Evolutionary conservation across 2,888 invertebrate genomes (phyloP).

Genomic region (Drosophila nr. medialis): DNA sequence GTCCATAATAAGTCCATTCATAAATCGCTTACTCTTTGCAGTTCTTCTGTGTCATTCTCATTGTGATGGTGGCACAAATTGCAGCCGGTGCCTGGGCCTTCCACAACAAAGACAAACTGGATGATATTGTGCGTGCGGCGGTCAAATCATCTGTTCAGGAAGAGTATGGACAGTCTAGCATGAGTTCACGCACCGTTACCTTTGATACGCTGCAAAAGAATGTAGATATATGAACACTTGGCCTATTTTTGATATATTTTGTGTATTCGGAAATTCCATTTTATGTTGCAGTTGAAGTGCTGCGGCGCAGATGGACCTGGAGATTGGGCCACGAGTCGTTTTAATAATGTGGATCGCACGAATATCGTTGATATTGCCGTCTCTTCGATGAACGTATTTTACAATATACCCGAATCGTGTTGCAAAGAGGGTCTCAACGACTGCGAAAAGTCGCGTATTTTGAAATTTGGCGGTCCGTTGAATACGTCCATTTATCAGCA

Average conservation of each 20-base stretch:
- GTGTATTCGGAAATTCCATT: conserved; percentile 1
- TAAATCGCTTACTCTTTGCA: conserved; percentile 77
- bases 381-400: conserved; percentile 85
- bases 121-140: conserved; percentile 87
- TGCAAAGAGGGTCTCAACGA: conserved; percentile 86
- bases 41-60: conserved; percentile 91
- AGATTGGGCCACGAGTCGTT: conserved; percentile 90
- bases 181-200: conserved; percentile 86
- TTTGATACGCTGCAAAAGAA: conserved; percentile 89
- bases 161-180: conserved; percentile 86
- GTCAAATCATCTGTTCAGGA: conserved; percentile 88
- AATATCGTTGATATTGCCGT: conserved; percentile 85
- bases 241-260: neutral
- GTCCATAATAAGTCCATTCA: conserved; percentile 54
- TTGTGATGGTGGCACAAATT: conserved; percentile 91
- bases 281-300: conserved; percentile 87
- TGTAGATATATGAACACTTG: conserved; percentile 82
- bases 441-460: conserved; percentile 86
- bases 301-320: conserved; percentile 90
- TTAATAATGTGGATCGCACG: conserved; percentile 85
- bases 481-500: conserved; percentile 85
- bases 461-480: conserved; percentile 85
- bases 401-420: conserved; percentile 87
- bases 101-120: conserved; percentile 88
- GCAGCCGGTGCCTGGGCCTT: conserved; percentile 92